A percentile compares a stretch with the other conserved stretches of the same genome.
These are phyloP conservation scores for Crotalus horridus DNA, from an alignment of 2,113 vertebrate species.

Conservation along the genomic window DNA sequence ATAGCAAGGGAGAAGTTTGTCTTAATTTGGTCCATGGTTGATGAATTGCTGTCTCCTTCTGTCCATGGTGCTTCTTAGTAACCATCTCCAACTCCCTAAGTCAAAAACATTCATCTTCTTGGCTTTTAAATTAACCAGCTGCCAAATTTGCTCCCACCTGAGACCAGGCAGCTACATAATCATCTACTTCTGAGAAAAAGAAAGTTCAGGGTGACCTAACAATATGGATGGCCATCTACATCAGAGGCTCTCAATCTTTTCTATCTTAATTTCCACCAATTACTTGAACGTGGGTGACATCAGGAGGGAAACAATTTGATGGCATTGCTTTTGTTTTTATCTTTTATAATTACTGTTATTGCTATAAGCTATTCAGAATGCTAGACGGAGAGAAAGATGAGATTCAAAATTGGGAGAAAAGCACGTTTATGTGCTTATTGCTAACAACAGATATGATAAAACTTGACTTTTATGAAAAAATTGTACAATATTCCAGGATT, in stretches of 20 bases:
- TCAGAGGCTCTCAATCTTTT: neutral
- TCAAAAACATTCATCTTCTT: neutral
- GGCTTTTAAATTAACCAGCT: neutral
- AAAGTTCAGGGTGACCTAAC: neutral
- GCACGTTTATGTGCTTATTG: neutral
- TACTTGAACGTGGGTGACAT: neutral
- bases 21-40: neutral
- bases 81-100: neutral
- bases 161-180: neutral
- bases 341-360: neutral
- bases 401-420: neutral
- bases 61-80: neutral
- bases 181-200: neutral
- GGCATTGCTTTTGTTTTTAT: neutral
- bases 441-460: neutral
- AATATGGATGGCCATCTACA: neutral
- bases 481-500: neutral
- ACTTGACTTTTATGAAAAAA: neutral
- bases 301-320: neutral
- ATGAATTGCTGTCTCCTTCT: neutral
- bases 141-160: neutral
- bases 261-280: neutral
- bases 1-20: neutral
- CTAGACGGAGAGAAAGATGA: neutral
- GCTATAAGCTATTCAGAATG: neutral